Evolutionary conservation across 2,797 vertebrate species (phyloP).

Genomic region (Naso thynnoides): DNA sequence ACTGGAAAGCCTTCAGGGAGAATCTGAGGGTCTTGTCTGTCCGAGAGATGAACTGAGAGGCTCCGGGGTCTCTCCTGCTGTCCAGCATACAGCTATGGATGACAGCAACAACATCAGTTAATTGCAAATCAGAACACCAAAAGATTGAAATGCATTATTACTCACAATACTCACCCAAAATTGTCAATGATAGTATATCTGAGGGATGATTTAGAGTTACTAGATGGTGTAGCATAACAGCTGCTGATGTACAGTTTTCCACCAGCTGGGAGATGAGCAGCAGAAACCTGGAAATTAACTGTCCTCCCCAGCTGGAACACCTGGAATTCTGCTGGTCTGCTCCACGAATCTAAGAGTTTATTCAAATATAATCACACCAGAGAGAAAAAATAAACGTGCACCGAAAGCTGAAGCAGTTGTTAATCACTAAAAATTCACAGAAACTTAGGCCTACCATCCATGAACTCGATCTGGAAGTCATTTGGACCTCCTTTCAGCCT

Average conservation of each 20-base stretch:
- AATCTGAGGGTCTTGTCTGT: slow-evolving; percentile 74
- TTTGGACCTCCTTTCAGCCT: slow-evolving; percentile 55
- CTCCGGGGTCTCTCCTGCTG: slow-evolving; percentile 65
- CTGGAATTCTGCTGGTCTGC: slow-evolving; percentile 32
- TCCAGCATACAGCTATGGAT: slow-evolving; percentile 79
- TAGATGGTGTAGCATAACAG: slow-evolving; percentile 73
- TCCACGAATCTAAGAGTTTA: slow-evolving; percentile 73
- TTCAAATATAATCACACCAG: background rate
- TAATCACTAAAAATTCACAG: too few relatives aligned
- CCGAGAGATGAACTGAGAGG: slow-evolving; percentile 69
- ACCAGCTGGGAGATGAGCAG: slow-evolving; percentile 49
- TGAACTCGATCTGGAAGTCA: slow-evolving; percentile 74
- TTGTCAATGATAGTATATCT: slow-evolving; percentile 80
- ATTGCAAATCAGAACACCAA: background rate
- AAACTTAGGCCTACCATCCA: slow-evolving; percentile 75
- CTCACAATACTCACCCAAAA: slow-evolving; percentile 73
- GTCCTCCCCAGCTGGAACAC: slow-evolving; percentile 76
- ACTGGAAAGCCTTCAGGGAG: slow-evolving; percentile 82
- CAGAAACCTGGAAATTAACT: slow-evolving; percentile 78
- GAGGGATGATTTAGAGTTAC: slow-evolving; percentile 20
- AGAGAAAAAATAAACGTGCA: background rate
- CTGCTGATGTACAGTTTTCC: slow-evolving; percentile 75
- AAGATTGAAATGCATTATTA: background rate
- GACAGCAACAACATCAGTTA: background rate
- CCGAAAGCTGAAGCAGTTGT: background rate